Evolutionary conservation across 1,140 invertebrate species (phyloP).

Genomic region (Drosophila oshimai): DNA sequence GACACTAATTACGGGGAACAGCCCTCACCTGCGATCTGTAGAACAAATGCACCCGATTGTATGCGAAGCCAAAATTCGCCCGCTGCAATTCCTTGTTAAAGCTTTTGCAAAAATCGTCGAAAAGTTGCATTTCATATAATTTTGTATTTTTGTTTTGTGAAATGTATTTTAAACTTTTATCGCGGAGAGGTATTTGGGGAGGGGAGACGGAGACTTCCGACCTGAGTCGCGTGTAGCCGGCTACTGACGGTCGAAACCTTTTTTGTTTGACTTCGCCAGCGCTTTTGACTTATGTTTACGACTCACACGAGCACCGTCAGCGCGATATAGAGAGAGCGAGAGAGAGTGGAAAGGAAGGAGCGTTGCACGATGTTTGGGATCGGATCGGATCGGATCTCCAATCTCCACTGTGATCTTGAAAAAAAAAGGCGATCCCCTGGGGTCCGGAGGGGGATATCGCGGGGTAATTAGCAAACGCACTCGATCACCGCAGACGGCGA

Average conservation of each 20-base stretch:
- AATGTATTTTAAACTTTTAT: slow-evolving; percentile 2
- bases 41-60: slow-evolving; percentile 69
- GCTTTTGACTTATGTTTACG: slow-evolving; percentile 42
- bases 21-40: slow-evolving; percentile 74
- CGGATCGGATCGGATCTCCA: too few species aligned
- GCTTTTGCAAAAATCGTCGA: slow-evolving; percentile 60
- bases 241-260: slow-evolving; percentile 26
- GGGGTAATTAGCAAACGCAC: slow-evolving; percentile 13
- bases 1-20: not conserved
- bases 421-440: slow-evolving; percentile 1
- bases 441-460: not conserved
- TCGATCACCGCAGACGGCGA: slow-evolving; percentile 4
- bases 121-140: slow-evolving; percentile 57
- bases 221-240: slow-evolving; percentile 39
- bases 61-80: slow-evolving; percentile 68
- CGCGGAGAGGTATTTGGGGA: not conserved
- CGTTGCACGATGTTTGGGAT: not conserved
- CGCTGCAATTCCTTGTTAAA: slow-evolving; percentile 65
- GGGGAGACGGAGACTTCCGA: slow-evolving; percentile 27
- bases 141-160: slow-evolving; percentile 20
- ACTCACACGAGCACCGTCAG: slow-evolving; percentile 12
- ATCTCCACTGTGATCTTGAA: slow-evolving; percentile 35
- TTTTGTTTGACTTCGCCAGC: slow-evolving; percentile 15
- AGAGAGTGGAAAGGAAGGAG: not conserved
- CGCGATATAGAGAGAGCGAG: not conserved